phyloP scores from a whole-genome alignment of 2,113 vertebrate genomes.

The Chamaetylas fuelleborni region DNA sequence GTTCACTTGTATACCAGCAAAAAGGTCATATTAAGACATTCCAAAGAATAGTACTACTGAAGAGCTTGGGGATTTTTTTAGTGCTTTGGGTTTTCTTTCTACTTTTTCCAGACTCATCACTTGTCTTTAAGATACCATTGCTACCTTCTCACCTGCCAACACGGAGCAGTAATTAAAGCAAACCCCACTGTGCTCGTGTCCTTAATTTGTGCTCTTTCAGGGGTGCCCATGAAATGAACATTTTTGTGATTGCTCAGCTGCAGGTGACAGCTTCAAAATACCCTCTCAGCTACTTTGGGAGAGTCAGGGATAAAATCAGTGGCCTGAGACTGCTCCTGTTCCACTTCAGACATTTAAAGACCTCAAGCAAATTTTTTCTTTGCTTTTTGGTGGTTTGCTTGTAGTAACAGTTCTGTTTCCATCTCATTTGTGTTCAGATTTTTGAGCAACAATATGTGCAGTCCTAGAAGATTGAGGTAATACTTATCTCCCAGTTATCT shows the following conservation, averaged over 20 bases:
- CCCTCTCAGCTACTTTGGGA: background rate
- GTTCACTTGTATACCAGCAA: background rate
- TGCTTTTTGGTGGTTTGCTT: background rate
- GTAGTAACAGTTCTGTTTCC: background rate
- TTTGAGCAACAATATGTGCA: background rate
- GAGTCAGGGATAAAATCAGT: background rate
- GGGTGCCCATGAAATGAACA: background rate
- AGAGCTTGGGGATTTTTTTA: background rate
- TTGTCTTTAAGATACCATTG: background rate
- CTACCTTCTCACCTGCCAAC: background rate
- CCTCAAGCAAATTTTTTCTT: background rate
- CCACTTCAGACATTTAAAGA: background rate
- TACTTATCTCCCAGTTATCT: background rate
- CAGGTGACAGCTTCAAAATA: background rate
- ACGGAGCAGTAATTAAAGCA: background rate
- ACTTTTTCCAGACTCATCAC: background rate
- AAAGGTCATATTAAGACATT: background rate
- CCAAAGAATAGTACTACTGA: background rate
- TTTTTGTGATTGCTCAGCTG: background rate
- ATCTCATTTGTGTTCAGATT: background rate
- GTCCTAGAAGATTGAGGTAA: background rate
- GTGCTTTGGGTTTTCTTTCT: background rate
- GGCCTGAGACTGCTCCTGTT: background rate
- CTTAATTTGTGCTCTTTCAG: background rate
- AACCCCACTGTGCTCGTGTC: background rate